Evolutionary conservation across 1,140 invertebrate species (phyloP).

Genomic region (Elymnias hypermnestra): DNA sequence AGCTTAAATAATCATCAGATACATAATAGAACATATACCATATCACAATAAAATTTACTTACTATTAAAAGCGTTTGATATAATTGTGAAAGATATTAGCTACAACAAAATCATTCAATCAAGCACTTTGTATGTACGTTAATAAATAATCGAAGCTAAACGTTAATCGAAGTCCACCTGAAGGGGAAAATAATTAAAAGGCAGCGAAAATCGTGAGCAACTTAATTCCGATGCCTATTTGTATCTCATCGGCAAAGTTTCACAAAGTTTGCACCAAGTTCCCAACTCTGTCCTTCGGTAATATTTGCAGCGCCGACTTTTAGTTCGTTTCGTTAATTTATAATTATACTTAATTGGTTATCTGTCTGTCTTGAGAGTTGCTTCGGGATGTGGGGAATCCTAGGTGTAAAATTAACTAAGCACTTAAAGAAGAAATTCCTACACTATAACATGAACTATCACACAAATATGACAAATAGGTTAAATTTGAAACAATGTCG

Average conservation of each 20-base stretch:
- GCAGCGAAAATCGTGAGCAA: constrained; percentile 50
- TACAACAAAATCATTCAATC: too few relatives aligned
- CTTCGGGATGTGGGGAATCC: constrained; percentile 1
- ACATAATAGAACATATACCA: too few relatives aligned
- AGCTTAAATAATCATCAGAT: too few relatives aligned
- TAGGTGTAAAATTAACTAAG: neutral
- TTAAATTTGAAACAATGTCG: too few relatives aligned
- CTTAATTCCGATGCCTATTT: constrained; percentile 62
- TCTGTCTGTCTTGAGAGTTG: constrained; percentile 30
- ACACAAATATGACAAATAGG: too few relatives aligned
- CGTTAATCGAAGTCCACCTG: constrained; percentile 24
- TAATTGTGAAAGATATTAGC: too few relatives aligned
- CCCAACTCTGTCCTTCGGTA: constrained; percentile 28
- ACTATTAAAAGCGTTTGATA: too few relatives aligned
- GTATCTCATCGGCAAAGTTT: constrained; percentile 47
- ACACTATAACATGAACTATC: too few relatives aligned
- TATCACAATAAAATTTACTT: too few relatives aligned
- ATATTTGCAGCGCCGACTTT: constrained; percentile 41
- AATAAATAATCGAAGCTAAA: neutral
- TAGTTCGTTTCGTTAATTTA: constrained; percentile 46
- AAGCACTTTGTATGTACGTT: too few relatives aligned
- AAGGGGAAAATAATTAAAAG: constrained; percentile 62
- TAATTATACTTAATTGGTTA: constrained; percentile 50
- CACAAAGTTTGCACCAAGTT: constrained; percentile 34
- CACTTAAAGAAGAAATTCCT: too few relatives aligned